Percentiles rank a stretch among this genome's conserved stretches.
Conservation (phyloP, 2,113 vertebrate species). For the Mirounga angustirostris region DNA sequence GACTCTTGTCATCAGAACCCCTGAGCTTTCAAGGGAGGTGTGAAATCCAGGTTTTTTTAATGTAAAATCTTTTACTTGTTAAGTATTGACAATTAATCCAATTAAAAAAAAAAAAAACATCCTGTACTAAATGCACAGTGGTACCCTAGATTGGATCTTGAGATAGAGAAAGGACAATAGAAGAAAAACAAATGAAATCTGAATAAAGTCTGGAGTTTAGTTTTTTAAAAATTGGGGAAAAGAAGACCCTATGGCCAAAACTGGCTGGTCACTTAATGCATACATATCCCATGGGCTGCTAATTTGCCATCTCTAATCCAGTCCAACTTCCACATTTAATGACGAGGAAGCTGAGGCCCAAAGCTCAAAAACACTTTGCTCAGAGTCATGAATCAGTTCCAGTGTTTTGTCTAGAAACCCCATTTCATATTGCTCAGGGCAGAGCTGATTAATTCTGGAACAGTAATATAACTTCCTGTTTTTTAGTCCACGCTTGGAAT, state of each 20-base stretch:
- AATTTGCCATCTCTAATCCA: neutral
- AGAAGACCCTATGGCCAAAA: neutral
- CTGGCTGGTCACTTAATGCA: neutral
- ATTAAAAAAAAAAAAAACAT: neutral
- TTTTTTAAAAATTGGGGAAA: neutral
- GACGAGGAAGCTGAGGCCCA: neutral
- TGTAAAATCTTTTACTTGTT: neutral
- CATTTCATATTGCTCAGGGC: neutral
- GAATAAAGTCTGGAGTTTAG: neutral
- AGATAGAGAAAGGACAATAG: neutral
- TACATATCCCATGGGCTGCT: neutral
- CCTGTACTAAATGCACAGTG: neutral
- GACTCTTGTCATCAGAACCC: neutral
- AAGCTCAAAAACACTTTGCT: neutral
- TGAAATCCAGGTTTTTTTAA: neutral
- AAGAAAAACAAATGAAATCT: neutral
- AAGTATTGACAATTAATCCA: neutral
- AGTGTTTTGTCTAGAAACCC: constrained; percentile 20
- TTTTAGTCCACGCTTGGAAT: neutral
- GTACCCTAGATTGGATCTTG: neutral
- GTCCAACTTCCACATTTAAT: neutral
- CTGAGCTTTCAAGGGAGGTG: neutral
- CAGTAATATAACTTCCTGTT: neutral
- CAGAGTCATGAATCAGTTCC: neutral
- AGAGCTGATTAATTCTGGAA: neutral